Evolutionary conservation across 2,113 vertebrate genomes (phyloP), one percentile per base, ranked within the genome.

Genomic region (Odontophorus gujanensis): DNA sequence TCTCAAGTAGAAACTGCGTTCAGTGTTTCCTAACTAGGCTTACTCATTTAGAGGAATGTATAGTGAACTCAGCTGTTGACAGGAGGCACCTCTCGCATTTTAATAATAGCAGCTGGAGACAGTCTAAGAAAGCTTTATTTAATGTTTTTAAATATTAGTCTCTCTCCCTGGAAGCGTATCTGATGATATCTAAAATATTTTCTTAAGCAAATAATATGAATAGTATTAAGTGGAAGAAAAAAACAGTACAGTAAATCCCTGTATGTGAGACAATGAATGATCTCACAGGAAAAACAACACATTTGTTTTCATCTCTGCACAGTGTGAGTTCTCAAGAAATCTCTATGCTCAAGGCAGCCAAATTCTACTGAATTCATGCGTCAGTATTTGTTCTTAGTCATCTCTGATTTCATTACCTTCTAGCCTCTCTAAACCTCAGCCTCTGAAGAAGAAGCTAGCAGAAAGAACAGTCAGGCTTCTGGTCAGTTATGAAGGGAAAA

Each of bases 101-200:
- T 81, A 87, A 65, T 79, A 68, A 61, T 25, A 78, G 24, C 47
- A 81, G 9, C 40, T 90, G 61, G 43, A 65, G 40, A 62, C 63
- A 77, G 48, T 61, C 48, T 17, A 34, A 87, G 58, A 82, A 85
- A 79, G 17, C 16, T 40, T 67, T 63, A 42, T 66, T 85, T 82
- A 81, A 43, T 80, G 18, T n/a, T 92, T 84, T 83, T 0, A 87
- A 72, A 87, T 83, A 63, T 65, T 80, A 63, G 6, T 74, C 20
- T 81, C 21, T 69, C 32, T 94, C 17, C 59, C 90, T 90, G 57
- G 57, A 85, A 22, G 4, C 47, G 26, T 72, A 81, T 59, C 51
- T 77, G 28, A 92, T 55, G 7, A 15, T 65, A 90, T 45, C 25
- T 81, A 76, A 77, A 91, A 80, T 91, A 80, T 87, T 87, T 95